Conservation (phyloP, 2,113 vertebrate genomes). For the Anhinga rufa region DNA sequence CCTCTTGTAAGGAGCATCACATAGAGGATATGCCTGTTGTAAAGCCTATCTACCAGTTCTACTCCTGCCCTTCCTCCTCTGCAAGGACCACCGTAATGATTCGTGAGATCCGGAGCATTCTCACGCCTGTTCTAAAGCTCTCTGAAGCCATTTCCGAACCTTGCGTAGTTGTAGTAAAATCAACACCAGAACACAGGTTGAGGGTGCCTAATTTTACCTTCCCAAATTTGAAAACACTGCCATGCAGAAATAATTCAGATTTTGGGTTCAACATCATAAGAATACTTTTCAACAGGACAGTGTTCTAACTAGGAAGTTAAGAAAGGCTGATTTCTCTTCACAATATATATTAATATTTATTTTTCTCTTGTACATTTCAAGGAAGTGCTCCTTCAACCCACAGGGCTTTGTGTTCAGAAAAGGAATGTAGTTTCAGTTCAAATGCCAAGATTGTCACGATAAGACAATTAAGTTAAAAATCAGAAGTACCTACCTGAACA, state of each 20-base stretch:
- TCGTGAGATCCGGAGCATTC: background rate
- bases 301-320: background rate
- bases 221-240: background rate
- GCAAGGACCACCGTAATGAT: background rate
- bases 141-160: background rate
- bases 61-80: background rate
- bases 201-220: background rate
- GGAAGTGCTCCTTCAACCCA: background rate
- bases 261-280: background rate
- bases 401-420: background rate
- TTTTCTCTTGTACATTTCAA: background rate
- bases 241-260: background rate
- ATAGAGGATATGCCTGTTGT: background rate
- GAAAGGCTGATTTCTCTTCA: background rate
- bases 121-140: background rate
- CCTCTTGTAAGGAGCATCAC: background rate
- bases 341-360: background rate
- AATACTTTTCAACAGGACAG: background rate
- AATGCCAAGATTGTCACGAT: background rate
- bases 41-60: background rate
- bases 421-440: background rate
- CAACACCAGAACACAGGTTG: background rate
- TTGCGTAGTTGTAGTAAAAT: background rate
- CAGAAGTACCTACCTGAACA: background rate
- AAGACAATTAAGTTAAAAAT: background rate